A percentile compares a stretch with the other conserved stretches of the same genome.
These are phyloP conservation scores for Xyliphius kryptos DNA, from an alignment of 2,113 vertebrate genomes.

Conservation along the genomic window DNA sequence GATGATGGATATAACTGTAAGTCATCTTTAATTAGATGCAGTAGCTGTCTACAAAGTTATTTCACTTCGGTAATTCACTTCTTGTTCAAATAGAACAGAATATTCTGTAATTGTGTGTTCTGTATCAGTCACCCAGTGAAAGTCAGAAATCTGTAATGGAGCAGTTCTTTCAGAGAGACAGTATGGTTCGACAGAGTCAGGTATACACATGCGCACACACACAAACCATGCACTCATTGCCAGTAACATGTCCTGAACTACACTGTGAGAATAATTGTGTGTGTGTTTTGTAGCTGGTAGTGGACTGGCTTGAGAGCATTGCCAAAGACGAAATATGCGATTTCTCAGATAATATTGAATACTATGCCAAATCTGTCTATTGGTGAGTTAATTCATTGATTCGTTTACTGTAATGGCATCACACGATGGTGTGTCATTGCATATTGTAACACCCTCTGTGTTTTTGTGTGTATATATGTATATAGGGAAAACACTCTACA, in stretches of 20 bases:
- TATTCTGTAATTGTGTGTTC: too few relatives aligned
- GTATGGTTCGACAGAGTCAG: slow-evolving; percentile 89
- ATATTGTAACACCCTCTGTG: too few relatives aligned
- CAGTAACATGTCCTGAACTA: too few relatives aligned
- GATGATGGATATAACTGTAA: slow-evolving; percentile 74
- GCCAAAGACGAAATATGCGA: slow-evolving; percentile 91
- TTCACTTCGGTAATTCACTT: too few relatives aligned
- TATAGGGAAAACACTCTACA: slow-evolving; percentile 94
- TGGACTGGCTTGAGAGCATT: slow-evolving; percentile 97
- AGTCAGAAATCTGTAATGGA: slow-evolving; percentile 85
- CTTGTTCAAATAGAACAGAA: too few relatives aligned
- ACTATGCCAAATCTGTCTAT: slow-evolving; percentile 77
- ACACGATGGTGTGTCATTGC: too few relatives aligned
- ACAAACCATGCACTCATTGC: neutral
- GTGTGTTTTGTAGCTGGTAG: slow-evolving; percentile 73
- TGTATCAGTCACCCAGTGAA: slow-evolving; percentile 66
- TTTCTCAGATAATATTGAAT: slow-evolving; percentile 96
- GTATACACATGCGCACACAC: slow-evolving; percentile 53
- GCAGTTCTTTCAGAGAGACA: slow-evolving; percentile 85
- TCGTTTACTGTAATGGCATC: neutral
- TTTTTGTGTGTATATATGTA: slow-evolving; percentile 25
- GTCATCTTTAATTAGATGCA: too few relatives aligned
- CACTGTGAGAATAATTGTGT: neutral
- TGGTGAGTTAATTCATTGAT: neutral
- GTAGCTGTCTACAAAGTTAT: too few relatives aligned